phyloP scores from a whole-genome alignment of 2,113 vertebrate species.

The Nothobranchius furzeri region DNA sequence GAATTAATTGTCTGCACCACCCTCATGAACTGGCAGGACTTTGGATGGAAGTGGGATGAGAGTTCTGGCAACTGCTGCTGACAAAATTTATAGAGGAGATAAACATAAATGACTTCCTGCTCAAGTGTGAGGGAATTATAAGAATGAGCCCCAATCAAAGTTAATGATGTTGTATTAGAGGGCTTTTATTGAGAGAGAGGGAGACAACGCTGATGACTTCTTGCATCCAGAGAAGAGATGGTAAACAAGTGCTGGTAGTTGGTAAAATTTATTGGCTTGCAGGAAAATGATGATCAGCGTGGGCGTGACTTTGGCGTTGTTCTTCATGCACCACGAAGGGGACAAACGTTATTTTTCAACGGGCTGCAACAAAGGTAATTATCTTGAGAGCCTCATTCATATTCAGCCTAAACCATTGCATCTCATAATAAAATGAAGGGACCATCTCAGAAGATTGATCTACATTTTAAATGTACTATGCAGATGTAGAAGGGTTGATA shows the following conservation, averaged over 20 bases:
- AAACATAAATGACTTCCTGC: constrained; percentile 61
- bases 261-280: constrained; percentile 51
- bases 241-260: constrained; percentile 36
- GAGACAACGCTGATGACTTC: constrained; percentile 61
- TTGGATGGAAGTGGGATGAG: constrained; percentile 9
- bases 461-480: not conserved
- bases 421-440: constrained; percentile 11
- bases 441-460: not conserved
- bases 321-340: constrained; percentile 6
- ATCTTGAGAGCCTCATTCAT: constrained; percentile 38
- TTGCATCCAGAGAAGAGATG: constrained; percentile 29
- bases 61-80: constrained; percentile 5
- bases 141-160: constrained; percentile 66
- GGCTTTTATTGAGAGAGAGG: constrained; percentile 54
- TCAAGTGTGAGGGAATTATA: constrained; percentile 53
- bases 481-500: not conserved
- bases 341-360: constrained; percentile 8
- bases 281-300: constrained; percentile 20
- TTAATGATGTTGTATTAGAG: constrained; percentile 64
- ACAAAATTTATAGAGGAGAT: constrained; percentile 50
- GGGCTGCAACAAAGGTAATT: constrained; percentile 11
- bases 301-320: constrained; percentile 25
- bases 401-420: constrained; percentile 24
- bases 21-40: too few relatives aligned
- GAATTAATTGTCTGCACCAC: not conserved